These are phyloP conservation scores for Euzophera pinguis DNA, from an alignment of 2,888 invertebrate species.

Conservation along the genomic window DNA sequence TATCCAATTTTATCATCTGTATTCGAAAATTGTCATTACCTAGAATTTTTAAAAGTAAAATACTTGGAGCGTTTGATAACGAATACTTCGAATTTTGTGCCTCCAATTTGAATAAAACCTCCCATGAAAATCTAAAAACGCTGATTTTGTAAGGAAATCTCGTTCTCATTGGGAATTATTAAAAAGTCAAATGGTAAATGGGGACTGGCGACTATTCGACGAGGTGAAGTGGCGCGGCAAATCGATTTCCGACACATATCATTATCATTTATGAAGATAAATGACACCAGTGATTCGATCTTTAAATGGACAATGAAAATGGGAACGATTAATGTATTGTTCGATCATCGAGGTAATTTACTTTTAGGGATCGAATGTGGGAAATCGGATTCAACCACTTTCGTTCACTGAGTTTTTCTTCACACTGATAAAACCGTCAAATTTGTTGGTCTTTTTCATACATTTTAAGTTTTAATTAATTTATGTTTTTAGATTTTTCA, in stretches of 20 bases:
- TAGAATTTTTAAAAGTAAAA: background rate
- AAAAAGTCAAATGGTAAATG: conserved; percentile 51
- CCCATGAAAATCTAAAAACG: conserved; percentile 24
- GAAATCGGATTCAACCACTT: background rate
- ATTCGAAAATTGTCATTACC: background rate
- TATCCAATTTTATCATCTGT: background rate
- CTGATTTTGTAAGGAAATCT: conserved; percentile 25
- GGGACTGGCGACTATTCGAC: conserved; percentile 40
- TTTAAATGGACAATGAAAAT: conserved; percentile 5
- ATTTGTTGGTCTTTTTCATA: too few species aligned
- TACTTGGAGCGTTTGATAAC: conserved; percentile 2
- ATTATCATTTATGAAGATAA: conserved; percentile 53
- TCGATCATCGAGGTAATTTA: background rate
- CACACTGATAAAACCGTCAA: too few species aligned
- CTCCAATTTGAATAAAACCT: conserved; percentile 12
- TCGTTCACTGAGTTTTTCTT: background rate
- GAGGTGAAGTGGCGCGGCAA: conserved; percentile 51
- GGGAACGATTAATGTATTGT: background rate
- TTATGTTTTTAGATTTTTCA: too few species aligned
- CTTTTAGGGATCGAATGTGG: background rate
- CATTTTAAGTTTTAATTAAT: too few species aligned
- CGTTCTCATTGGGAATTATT: conserved; percentile 31
- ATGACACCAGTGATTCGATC: conserved; percentile 19
- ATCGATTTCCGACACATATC: conserved; percentile 65
- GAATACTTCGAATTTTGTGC: conserved; percentile 10